A percentile compares a stretch with the other conserved stretches of the same genome.
Conservation (phyloP, 64 coral and sea anemone species). For the Stichodactyla helianthus region DNA sequence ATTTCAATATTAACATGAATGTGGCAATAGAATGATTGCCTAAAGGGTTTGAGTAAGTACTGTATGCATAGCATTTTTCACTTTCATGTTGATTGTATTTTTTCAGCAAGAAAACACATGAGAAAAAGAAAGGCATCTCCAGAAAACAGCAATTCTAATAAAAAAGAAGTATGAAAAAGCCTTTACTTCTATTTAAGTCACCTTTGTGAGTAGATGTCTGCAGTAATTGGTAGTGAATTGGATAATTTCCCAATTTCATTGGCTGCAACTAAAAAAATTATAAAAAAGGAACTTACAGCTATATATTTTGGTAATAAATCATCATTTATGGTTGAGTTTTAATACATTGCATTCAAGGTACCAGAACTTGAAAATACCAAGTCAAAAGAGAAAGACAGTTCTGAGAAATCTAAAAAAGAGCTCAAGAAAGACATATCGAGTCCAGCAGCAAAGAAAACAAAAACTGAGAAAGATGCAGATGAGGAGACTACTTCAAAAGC, state of each 20-base stretch:
- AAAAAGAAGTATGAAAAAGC: background rate
- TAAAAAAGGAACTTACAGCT: too few relatives aligned
- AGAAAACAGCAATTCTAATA: background rate
- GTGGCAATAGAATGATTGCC: too few relatives aligned
- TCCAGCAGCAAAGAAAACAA: slow-evolving; percentile 21
- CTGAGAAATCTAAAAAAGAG: background rate
- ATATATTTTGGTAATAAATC: too few relatives aligned
- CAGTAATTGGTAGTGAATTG: too few relatives aligned
- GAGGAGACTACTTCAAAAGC: background rate
- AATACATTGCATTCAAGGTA: background rate
- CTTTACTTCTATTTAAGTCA: too few relatives aligned
- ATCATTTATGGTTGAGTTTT: too few relatives aligned
- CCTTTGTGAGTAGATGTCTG: too few relatives aligned
- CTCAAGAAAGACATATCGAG: background rate
- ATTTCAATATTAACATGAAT: too few relatives aligned
- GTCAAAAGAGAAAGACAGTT: background rate
- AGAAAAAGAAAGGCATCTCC: slow-evolving; percentile 30
- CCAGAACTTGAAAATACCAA: background rate
- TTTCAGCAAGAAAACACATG: slow-evolving; percentile 39
- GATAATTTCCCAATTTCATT: too few relatives aligned
- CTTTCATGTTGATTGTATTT: background rate
- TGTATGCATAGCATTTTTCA: background rate
- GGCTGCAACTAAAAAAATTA: too few relatives aligned
- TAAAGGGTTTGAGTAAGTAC: background rate
- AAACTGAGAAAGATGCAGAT: background rate